phyloP scores from a whole-genome alignment of 2,888 invertebrate species.

The Prosapia bicincta region DNA sequence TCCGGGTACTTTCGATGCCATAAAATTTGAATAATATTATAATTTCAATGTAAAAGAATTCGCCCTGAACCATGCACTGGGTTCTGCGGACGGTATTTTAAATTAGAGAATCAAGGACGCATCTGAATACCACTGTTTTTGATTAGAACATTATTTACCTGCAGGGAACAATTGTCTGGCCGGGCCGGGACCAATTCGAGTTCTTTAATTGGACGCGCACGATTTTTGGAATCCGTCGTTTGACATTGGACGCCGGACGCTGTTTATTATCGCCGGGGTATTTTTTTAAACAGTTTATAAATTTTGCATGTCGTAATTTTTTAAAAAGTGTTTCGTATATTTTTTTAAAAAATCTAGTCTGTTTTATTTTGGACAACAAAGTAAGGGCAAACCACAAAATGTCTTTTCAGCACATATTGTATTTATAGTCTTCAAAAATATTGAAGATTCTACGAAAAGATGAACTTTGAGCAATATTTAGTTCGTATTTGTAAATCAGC shows the following conservation, averaged over 20 bases:
- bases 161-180: background rate
- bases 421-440: too few relatives aligned
- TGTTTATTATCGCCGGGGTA: background rate
- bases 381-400: too few relatives aligned
- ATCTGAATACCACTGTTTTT: background rate
- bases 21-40: slow-evolving; percentile 2
- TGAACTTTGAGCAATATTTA: too few relatives aligned
- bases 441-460: too few relatives aligned
- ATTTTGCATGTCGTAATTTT: too few relatives aligned
- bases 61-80: background rate
- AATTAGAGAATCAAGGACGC: background rate
- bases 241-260: background rate
- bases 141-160: background rate
- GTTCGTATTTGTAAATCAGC: too few relatives aligned
- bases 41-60: slow-evolving; percentile 1
- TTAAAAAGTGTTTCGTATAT: too few relatives aligned
- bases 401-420: too few relatives aligned
- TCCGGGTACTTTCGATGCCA: background rate
- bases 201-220: background rate
- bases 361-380: too few relatives aligned
- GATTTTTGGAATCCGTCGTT: background rate
- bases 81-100: background rate
- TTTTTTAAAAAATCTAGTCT: too few relatives aligned
- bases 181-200: background rate
- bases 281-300: too few relatives aligned